phyloP scores from a whole-genome alignment of 2,113 vertebrate species.

The Malurus alboscapulatus region DNA sequence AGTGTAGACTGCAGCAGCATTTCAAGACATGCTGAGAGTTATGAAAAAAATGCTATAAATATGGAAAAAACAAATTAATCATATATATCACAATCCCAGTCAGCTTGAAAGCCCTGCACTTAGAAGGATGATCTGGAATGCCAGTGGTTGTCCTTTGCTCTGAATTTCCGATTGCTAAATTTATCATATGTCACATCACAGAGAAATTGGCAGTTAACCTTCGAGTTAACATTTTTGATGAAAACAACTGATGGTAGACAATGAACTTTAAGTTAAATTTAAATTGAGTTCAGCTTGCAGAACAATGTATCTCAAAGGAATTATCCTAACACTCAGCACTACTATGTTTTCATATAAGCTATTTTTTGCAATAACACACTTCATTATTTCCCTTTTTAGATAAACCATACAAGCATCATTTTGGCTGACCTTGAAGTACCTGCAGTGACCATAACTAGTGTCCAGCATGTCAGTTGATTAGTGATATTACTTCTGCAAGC shows the following conservation, averaged over 20 bases:
- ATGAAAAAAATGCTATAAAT: not conserved
- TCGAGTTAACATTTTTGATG: not conserved
- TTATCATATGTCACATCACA: not conserved
- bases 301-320: not conserved
- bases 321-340: not conserved
- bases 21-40: not conserved
- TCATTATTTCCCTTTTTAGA: not conserved
- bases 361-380: not conserved
- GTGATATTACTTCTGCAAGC: not conserved
- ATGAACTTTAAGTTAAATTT: not conserved
- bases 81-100: not conserved
- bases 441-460: not conserved
- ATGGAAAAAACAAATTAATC: not conserved
- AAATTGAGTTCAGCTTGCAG: not conserved
- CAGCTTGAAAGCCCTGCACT: not conserved
- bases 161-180: constrained; percentile 1
- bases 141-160: not conserved
- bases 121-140: not conserved
- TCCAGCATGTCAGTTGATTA: not conserved
- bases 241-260: not conserved
- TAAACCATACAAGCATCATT: not conserved
- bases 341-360: not conserved
- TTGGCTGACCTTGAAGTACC: not conserved
- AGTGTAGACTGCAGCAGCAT: not conserved
- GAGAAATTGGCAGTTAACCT: not conserved